Evolutionary conservation across 2,888 invertebrate genomes (phyloP), one percentile per base, ranked within the genome.

Genomic region (Oligia latruncula): DNA sequence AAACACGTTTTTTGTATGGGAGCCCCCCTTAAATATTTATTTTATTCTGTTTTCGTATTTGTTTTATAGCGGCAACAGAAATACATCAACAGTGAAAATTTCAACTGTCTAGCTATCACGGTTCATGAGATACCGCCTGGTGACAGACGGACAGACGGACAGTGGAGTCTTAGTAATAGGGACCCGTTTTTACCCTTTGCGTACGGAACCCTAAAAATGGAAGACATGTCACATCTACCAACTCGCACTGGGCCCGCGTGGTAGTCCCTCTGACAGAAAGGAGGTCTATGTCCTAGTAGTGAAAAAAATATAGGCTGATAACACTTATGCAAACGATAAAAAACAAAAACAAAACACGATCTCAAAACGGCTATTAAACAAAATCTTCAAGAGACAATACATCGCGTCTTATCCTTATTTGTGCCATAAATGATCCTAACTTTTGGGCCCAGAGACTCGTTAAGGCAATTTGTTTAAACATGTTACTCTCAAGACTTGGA

Each of bases 391-490:
- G 23, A 85, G 72, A 58, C 78, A 74, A 83, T 86, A 84, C 78
- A 80, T 80, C 15, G 66, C 5, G n/a, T 72, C 55, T 74, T 58
- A 86, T 75, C 62, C 70, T 62, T 81, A 81, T 85, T 81, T 81
- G 66, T 58, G 70, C 65, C 74, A 78, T 81, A 86, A 88, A 86
- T 81, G 84, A 70, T 70, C 35, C 62, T 23, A 84, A 89, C 55
- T 81, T 88, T 70, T 40, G 75, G n/a, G 60, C 80, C 80, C 55
- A 68, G 79, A 83, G 84, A 77, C 79, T 84, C 90, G 71, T 88
- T 88, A 77, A 0, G 11, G 66, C 88, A 71, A 86, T 88, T 88
- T 89, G 86, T 89, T 88, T 88, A 81, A 89, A 77, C 81, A 83
- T 82, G 78, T 74, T 74, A 60, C 70, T 81, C 78, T 67, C 74